Evolutionary conservation across 2,113 vertebrate species (phyloP).

Genomic region (Cyphomyrus plagiostoma): DNA sequence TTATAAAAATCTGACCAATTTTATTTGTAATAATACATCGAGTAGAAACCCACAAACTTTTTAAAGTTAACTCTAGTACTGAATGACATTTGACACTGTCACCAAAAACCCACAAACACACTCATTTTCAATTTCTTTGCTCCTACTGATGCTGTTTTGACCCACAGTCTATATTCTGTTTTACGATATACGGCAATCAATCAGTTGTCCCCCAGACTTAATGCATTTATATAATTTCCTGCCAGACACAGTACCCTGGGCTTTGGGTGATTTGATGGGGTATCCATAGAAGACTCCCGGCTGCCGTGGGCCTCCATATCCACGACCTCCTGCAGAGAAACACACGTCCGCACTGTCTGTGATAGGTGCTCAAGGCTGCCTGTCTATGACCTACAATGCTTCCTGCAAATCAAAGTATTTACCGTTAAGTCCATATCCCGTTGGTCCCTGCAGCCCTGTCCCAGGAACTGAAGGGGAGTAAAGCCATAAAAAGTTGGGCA

Average conservation of each 20-base stretch:
- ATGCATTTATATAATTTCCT: neutral
- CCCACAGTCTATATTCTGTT: neutral
- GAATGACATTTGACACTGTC: neutral
- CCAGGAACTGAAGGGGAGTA: conserved; percentile 40
- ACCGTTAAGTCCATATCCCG: conserved; percentile 35
- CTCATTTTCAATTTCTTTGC: neutral
- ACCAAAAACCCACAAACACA: neutral
- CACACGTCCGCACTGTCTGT: neutral
- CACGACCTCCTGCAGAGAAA: conserved; percentile 56
- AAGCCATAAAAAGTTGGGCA: neutral
- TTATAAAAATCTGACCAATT: neutral
- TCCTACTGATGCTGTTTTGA: neutral
- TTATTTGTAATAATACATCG: neutral
- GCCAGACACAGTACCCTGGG: conserved; percentile 65
- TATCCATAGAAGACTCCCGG: conserved; percentile 91
- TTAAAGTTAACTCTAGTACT: neutral
- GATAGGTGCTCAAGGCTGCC: neutral
- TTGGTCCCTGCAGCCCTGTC: conserved; percentile 34
- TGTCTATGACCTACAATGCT: neutral
- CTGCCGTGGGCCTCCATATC: conserved; percentile 70
- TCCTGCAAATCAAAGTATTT: neutral
- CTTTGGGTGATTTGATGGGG: conserved; percentile 89
- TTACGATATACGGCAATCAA: neutral
- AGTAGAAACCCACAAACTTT: neutral
- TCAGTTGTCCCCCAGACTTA: no score